These are phyloP conservation scores for Schizopygopsis pylzovi DNA, from an alignment of 2,797 vertebrate genomes.

Conservation along the genomic window DNA sequence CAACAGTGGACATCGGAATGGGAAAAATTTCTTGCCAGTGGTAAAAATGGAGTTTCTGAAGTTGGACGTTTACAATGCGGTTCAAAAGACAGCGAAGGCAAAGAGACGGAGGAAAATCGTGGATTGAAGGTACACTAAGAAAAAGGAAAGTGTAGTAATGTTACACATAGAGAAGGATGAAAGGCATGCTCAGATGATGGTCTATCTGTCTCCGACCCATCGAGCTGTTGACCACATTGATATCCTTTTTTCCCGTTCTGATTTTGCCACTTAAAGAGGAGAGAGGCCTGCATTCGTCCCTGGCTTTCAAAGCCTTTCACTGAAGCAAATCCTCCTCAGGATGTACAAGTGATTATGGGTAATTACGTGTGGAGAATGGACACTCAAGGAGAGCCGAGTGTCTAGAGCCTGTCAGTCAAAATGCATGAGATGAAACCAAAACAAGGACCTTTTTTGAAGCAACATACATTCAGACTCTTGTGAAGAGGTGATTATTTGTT, in stretches of 20 bases:
- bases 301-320: constrained; percentile 33
- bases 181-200: constrained; percentile 11
- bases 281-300: constrained; percentile 35
- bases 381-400: constrained; percentile 29
- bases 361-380: constrained; percentile 57
- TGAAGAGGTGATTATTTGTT: background rate
- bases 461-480: background rate
- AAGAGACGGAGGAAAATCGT: background rate
- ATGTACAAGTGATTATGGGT: constrained; percentile 58
- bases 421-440: constrained; percentile 24
- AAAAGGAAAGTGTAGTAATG: background rate
- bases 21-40: background rate
- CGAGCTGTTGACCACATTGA: constrained; percentile 45
- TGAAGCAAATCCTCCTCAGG: constrained; percentile 54
- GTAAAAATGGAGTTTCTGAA: too few species aligned
- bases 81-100: background rate
- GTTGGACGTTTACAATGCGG: too few species aligned
- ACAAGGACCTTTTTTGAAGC: constrained; percentile 13
- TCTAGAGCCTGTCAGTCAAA: constrained; percentile 10
- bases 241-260: constrained; percentile 13
- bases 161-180: constrained; percentile 8
- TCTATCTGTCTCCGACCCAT: constrained; percentile 40
- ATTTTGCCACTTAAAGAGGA: constrained; percentile 42
- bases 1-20: too few species aligned
- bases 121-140: background rate